These are phyloP conservation scores for Drymodes brunneopygia DNA, from an alignment of 2,113 vertebrate species.

Conservation along the genomic window DNA sequence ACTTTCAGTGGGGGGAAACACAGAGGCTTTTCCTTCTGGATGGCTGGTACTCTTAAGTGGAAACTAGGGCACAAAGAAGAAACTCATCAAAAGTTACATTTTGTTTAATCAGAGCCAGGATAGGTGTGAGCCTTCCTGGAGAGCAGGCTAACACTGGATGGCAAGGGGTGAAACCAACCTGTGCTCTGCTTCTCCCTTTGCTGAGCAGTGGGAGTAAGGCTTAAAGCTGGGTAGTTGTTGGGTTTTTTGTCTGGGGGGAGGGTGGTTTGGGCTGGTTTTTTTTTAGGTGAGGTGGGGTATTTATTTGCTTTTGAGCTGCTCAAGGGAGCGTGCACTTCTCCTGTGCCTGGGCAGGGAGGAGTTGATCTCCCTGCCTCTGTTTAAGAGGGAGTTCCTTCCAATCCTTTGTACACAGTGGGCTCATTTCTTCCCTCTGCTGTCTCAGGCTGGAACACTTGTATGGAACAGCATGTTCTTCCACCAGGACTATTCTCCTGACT, in stretches of 20 bases:
- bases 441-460: neutral
- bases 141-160: too few species aligned
- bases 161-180: neutral
- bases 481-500: neutral
- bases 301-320: neutral
- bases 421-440: neutral
- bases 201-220: neutral
- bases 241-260: accelerated
- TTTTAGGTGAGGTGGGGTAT: accelerated
- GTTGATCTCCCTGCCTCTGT: neutral
- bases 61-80: neutral
- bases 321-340: neutral
- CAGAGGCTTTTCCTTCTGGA: neutral
- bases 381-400: neutral
- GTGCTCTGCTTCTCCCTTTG: neutral
- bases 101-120: neutral
- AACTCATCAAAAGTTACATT: neutral
- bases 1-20: neutral
- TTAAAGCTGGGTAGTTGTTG: neutral
- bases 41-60: too few species aligned
- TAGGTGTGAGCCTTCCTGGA: neutral
- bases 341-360: neutral
- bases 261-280: neutral
- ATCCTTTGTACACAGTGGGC: neutral
- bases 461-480: neutral